These are phyloP conservation scores for Papilio polyxenes DNA, from an alignment of 1,140 invertebrate genomes.

Conservation along the genomic window DNA sequence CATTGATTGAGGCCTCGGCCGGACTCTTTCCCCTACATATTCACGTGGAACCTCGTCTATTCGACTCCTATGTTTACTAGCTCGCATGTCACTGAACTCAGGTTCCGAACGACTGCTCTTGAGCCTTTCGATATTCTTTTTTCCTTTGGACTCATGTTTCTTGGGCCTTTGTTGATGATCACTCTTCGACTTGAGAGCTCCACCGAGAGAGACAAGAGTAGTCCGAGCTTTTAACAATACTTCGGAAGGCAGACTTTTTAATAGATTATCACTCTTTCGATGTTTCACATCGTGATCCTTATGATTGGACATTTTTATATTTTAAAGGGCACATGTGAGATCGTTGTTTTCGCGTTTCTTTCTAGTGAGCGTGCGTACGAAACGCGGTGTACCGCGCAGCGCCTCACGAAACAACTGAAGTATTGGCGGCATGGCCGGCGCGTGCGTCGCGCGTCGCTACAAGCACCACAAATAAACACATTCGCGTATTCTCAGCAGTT, in stretches of 20 bases:
- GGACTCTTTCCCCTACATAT: slow-evolving; percentile 42
- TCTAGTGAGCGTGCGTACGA: slow-evolving; percentile 42
- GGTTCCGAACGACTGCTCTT: slow-evolving; percentile 72
- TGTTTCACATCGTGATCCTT: slow-evolving; percentile 64
- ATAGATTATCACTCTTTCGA: slow-evolving; percentile 56
- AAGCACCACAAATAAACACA: slow-evolving; percentile 77
- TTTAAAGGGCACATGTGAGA: slow-evolving; percentile 48
- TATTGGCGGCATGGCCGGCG: slow-evolving; percentile 64
- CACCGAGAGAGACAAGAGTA: slow-evolving; percentile 66
- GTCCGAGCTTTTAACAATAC: slow-evolving; percentile 70
- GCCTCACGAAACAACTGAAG: slow-evolving; percentile 70
- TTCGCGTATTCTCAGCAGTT: slow-evolving; percentile 58
- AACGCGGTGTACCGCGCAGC: slow-evolving; percentile 60
- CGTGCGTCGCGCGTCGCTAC: slow-evolving; percentile 68
- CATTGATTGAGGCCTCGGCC: slow-evolving; percentile 66
- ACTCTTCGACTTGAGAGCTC: slow-evolving; percentile 67
- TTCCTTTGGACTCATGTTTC: slow-evolving; percentile 60
- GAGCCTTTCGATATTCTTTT: slow-evolving; percentile 58
- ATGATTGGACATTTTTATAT: slow-evolving; percentile 60
- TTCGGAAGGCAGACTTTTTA: slow-evolving; percentile 68
- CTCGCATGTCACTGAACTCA: slow-evolving; percentile 65
- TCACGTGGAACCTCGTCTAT: slow-evolving; percentile 58
- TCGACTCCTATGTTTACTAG: slow-evolving; percentile 66
- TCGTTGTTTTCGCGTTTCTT: slow-evolving; percentile 49
- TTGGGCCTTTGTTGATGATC: slow-evolving; percentile 54